These are phyloP conservation scores for Raja brachyura DNA, from an alignment of 2,113 vertebrate genomes.

Conservation along the genomic window DNA sequence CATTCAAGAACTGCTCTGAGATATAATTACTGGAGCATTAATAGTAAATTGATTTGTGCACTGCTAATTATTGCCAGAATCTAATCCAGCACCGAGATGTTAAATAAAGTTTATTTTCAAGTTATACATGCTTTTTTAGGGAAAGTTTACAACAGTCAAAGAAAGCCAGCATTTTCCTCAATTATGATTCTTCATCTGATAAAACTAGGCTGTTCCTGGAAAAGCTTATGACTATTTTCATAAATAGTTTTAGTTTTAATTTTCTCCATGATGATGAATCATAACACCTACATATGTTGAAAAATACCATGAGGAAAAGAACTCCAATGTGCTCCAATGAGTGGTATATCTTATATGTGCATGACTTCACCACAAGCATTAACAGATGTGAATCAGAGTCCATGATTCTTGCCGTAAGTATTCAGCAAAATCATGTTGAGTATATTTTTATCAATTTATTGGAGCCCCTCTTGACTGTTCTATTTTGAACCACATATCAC, in stretches of 20 bases:
- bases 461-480: neutral
- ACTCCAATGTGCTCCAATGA: neutral
- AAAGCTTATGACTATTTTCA: neutral
- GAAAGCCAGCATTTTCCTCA: neutral
- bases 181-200: neutral
- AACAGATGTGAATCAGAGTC: neutral
- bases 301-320: neutral
- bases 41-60: neutral
- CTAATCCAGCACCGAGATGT: neutral
- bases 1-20: neutral
- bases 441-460: neutral
- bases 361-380: neutral
- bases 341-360: neutral
- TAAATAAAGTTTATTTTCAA: neutral
- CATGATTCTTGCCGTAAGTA: neutral
- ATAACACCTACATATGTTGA: neutral
- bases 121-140: neutral
- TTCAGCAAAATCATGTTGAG: neutral
- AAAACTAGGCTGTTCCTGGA: neutral
- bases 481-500: neutral
- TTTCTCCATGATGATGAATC: neutral
- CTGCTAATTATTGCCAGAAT: slow-evolving; percentile 10
- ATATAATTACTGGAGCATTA: neutral
- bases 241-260: neutral
- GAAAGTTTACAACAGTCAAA: neutral